Base-by-base conservation (phyloP, 1,140 invertebrate genomes). In the Alviniconcha marisindica region DNA sequence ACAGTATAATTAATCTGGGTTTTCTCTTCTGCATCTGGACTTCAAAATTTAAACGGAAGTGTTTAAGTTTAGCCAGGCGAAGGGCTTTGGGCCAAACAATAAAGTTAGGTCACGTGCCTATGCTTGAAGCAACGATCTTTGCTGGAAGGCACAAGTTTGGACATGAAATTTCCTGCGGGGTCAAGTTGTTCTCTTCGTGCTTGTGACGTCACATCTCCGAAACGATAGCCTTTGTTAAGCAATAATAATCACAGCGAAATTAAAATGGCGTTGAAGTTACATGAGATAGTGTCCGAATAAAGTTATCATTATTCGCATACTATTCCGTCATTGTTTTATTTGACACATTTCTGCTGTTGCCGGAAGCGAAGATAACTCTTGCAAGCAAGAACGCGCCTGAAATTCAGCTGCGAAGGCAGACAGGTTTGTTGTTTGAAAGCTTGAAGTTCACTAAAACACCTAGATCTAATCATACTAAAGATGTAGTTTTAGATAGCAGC, bases 301-400 rank as follows among this genome's bases (percentile, higher is more conserved):
- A 18, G 54, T 60, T 24, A 60, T 0, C 28, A n/a, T 18, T 60
- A 60, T n/a, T 60, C 4, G 28, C 18, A 4, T 60, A n/a, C 21
- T 24, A 60, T n/a, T 60, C 28, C 28, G 63, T 31, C 63, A 12
- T 69, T 69, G 14, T 36, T 28, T 14, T 69, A 14, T 33, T 33
- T 71, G 7, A 14, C 36, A 24, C 36, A 40, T 71, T 31, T 71
- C 36, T 40, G 31, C 7, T 24, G 24, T 40, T 71, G 38, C 69
- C 69, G 69, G 69, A 71, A 71, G 33, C 40, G 69, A 40, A 71
- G 69, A 40, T 36, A 71, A 71, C 69, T 71, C 69, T 28, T 71
- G 69, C 69, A 71, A 71, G 69, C 36, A 40, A 24, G 69, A 71
- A 71, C 69, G 69, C 69, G 69, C 69, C 69, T 38, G 15, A 33